phyloP scores from a whole-genome alignment of 2,888 invertebrate species.

The Synergus gifuensis region DNA sequence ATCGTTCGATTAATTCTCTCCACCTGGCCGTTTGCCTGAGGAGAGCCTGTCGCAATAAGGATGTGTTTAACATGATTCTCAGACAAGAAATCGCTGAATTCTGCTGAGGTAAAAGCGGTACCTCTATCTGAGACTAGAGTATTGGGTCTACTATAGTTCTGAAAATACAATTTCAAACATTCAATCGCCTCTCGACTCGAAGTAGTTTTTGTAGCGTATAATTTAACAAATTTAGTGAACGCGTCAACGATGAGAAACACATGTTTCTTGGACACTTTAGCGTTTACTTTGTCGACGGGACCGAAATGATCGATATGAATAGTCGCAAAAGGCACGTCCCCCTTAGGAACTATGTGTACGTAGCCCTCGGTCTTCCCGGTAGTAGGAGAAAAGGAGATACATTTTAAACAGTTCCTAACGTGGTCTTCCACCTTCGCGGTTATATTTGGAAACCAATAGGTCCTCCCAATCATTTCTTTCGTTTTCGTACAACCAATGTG shows the following conservation, averaged over 20 bases:
- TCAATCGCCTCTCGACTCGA: too few species aligned
- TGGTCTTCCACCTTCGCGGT: not conserved
- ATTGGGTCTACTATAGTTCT: not conserved
- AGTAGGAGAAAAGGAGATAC: slow-evolving; percentile 54
- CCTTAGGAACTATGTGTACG: slow-evolving; percentile 60
- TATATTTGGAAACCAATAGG: slow-evolving; percentile 51
- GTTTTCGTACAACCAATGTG: too few species aligned
- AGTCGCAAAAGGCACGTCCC: slow-evolving; percentile 57
- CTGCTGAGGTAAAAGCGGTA: too few species aligned
- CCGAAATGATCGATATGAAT: too few species aligned
- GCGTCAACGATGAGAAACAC: too few species aligned
- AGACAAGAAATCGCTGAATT: too few species aligned
- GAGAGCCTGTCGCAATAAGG: slow-evolving; percentile 60
- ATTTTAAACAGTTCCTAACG: slow-evolving; percentile 47
- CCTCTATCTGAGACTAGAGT: too few species aligned
- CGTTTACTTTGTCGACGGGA: slow-evolving; percentile 36
- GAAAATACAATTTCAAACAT: not conserved
- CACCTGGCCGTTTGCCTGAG: slow-evolving; percentile 66
- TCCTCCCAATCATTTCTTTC: not conserved
- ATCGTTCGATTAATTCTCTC: slow-evolving; percentile 58
- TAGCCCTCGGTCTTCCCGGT: slow-evolving; percentile 59
- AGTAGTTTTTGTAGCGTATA: slow-evolving; percentile 8
- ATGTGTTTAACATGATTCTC: slow-evolving; percentile 47
- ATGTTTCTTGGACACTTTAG: too few species aligned
- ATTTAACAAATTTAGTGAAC: slow-evolving; percentile 40